Evolutionary conservation across 1,140 invertebrate species (phyloP), one percentile per base, ranked within the genome.

Genomic region (Musca domestica): DNA sequence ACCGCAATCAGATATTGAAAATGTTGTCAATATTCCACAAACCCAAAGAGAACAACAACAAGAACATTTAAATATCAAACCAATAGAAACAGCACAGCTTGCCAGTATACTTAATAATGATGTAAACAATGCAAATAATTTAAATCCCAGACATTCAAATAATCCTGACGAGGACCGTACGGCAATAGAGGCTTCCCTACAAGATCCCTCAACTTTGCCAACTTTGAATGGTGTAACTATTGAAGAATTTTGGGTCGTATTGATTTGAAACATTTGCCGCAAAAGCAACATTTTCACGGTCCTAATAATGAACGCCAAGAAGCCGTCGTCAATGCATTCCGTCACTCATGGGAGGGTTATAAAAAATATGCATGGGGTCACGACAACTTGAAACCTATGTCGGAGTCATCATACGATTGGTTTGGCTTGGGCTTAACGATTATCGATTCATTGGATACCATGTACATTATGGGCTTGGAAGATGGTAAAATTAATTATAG

Each of bases 341-440:
- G 88, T 74, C 93, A 96, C 84, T 95, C 96, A 0, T 98, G 96
- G 95, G 86, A 85, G 68, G 94, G 92, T 0, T 98, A 98, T 78
- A 92, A 91, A 77, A 87, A 90, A 70, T 94, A 89, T 84, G 95
- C 95, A 4, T 98, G 95, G 95, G 95, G 95, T 6, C 91, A 95
- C 75, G 96, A 98, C 81, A 93, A 96, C 76, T 83, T 98, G 3
- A 94, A 92, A 76, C 96, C 96, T 0, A 89, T 98, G 47, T 90
- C 92, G 3, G 89, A 87, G 69, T 85, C 86, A 67, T 89, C 89
- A 67, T 87, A 89, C 66, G 93, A 97, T 80, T 98, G 96, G 96
- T 97, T 98, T 83, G 88, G 90, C 14, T 82, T 97, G 6, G 94
- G 94, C 1, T 84, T 97, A n/a, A 95, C 93, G 3, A 91, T 97